A percentile compares a stretch with the other conserved stretches of the same genome.
phyloP scores from a whole-genome alignment of 1,140 invertebrate genomes.

The Saccostrea cuccullata region DNA sequence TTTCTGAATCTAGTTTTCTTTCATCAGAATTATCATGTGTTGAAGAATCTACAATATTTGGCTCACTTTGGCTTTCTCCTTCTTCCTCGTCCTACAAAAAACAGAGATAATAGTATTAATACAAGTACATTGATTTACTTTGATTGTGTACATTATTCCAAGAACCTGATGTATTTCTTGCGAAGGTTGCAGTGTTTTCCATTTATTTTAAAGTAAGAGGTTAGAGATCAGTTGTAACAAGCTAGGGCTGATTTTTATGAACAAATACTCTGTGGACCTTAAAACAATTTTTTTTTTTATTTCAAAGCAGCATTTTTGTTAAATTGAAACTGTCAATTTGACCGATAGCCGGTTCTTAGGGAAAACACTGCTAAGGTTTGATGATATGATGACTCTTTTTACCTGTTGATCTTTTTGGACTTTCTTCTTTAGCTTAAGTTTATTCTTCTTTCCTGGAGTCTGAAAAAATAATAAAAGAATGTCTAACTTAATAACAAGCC shows the following conservation, averaged over 20 bases:
- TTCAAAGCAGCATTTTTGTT: no score
- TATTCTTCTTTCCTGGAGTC: conserved; percentile 15
- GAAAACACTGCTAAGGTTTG: no score
- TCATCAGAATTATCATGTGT: background rate
- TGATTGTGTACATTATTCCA: background rate
- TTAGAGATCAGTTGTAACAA: no score
- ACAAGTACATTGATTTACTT: background rate
- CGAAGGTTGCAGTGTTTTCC: no score
- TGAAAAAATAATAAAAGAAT: background rate
- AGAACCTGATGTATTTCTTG: background rate
- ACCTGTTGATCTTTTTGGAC: background rate
- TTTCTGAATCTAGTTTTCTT: background rate
- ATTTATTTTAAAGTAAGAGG: no score
- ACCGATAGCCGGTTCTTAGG: no score
- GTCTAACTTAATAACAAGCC: background rate
- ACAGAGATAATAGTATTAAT: background rate
- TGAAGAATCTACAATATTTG: background rate
- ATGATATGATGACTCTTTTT: no score
- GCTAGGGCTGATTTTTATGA: no score
- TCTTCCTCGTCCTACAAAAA: background rate
- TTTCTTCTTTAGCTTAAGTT: background rate
- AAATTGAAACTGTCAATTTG: no score
- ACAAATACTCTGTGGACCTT: no score
- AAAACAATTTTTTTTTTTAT: no score
- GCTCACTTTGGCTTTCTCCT: background rate